Evolutionary conservation across 2,113 vertebrate species (phyloP).

Genomic region (Struthio camelus): DNA sequence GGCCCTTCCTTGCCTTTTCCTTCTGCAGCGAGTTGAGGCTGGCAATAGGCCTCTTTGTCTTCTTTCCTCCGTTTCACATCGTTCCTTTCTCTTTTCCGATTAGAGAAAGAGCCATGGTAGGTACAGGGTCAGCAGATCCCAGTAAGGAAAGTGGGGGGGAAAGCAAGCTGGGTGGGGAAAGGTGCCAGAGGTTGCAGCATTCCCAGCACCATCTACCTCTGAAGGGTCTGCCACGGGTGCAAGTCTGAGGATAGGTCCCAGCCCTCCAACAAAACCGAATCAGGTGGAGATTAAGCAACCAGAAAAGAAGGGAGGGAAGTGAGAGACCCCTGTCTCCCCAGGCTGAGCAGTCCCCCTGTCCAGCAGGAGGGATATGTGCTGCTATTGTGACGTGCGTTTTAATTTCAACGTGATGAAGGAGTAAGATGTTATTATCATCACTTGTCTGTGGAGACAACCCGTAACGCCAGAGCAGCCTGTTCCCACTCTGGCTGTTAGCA

Average conservation of each 20-base stretch:
- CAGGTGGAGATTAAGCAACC: neutral
- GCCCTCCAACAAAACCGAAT: neutral
- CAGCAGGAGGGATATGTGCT: neutral
- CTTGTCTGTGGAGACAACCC: neutral
- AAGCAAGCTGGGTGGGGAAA: neutral
- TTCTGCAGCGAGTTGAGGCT: neutral
- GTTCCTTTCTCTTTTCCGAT: neutral
- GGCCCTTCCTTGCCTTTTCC: neutral
- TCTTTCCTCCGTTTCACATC: neutral
- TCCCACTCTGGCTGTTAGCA: neutral
- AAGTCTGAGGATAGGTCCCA: neutral
- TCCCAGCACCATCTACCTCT: neutral
- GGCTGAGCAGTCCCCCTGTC: neutral
- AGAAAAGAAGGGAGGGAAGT: neutral
- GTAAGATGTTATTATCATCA: neutral
- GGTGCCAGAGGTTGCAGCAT: neutral
- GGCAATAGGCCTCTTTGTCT: neutral
- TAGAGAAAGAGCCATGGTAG: neutral
- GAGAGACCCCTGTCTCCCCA: rapidly evolving
- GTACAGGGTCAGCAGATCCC: neutral
- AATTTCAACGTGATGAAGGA: neutral
- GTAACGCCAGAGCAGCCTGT: neutral
- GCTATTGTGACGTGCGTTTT: neutral
- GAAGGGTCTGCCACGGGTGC: neutral
- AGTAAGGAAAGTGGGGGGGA: neutral